Percentiles rank a stretch among this genome's conserved stretches.
These are phyloP conservation scores for Prinia subflava DNA, from an alignment of 2,113 vertebrate species.

Conservation along the genomic window DNA sequence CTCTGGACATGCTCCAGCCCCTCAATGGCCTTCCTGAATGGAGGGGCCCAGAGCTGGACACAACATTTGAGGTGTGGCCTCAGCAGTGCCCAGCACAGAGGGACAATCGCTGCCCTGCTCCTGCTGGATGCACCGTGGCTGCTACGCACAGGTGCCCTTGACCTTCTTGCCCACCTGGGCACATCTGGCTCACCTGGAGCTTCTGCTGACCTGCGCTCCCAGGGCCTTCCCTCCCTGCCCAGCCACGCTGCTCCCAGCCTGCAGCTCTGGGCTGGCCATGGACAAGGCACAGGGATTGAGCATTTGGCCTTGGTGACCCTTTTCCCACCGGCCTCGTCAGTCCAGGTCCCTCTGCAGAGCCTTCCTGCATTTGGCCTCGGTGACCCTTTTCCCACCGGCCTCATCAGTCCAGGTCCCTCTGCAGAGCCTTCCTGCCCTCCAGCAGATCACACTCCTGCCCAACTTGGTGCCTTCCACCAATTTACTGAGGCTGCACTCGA, in stretches of 20 bases:
- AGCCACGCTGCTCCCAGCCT: neutral
- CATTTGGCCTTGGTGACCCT: neutral
- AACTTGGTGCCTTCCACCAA: neutral
- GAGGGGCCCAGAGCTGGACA: neutral
- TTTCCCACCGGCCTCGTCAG: neutral
- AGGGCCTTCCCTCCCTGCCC: neutral
- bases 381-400: neutral
- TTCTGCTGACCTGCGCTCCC: neutral
- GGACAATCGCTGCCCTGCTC: neutral
- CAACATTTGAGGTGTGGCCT: neutral
- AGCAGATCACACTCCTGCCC: neutral
- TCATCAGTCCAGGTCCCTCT: neutral
- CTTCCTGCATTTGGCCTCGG: too few relatives aligned
- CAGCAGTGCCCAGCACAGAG: neutral
- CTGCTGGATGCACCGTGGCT: neutral
- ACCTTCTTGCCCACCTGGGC: neutral
- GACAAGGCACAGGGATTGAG: fast-evolving
- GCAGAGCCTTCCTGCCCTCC: neutral
- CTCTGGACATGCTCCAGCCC: neutral
- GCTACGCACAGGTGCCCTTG: neutral
- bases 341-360: neutral
- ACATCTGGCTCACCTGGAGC: neutral
- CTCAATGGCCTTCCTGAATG: neutral
- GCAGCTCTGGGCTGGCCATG: neutral
- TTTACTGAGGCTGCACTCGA: neutral